Base-by-base conservation (phyloP, 2,888 invertebrate genomes). In the Parnassius orleans region DNA sequence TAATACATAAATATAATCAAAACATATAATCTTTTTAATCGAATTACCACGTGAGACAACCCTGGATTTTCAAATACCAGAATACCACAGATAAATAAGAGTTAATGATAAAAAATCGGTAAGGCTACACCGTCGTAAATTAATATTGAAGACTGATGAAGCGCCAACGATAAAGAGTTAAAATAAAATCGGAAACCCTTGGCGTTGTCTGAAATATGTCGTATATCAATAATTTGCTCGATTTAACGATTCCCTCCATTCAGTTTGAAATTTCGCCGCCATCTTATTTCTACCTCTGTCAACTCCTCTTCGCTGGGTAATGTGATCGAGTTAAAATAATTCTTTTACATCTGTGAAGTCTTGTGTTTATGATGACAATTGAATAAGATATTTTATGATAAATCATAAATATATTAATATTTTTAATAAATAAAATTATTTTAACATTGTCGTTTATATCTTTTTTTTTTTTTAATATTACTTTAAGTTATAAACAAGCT, bases 201-300 rank as follows among this genome's bases (percentile, higher is more conserved):
- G 50, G 33, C 54, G 44, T n/a, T 57, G 56, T 61, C 56, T 47
- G 52, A 33, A 42, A 46, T 53, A 55, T 51, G 60, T 60, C 60
- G 10, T 51, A 46, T 41, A 61, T 61, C 56, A 61, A 63, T 55
- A 63, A 59, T 63, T 54, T 54, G 58, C 58, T 54, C 63, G 58
- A 63, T 58, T 59, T 62, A 63, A 58, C 58, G 62, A 63, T 58
- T 50, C 43, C 43, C 15, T 24, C 50, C 41, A 43, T 44, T 41
- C 43, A 14, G 24, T 46, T 19, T 24, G 41, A 58, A 57, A 53
- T 54, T 60, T 46, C 52, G 53, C 54, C 62, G 50, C 57, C 54
- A 41, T 61, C 48, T 57, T 51, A 33, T 11, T 14, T 14, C n/a
- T 15, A 61, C 47, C 57, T 52, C 53, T 57, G 53, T 61, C 61